phyloP scores from a whole-genome alignment of 2,797 vertebrate species.

The Danionella dracula region DNA sequence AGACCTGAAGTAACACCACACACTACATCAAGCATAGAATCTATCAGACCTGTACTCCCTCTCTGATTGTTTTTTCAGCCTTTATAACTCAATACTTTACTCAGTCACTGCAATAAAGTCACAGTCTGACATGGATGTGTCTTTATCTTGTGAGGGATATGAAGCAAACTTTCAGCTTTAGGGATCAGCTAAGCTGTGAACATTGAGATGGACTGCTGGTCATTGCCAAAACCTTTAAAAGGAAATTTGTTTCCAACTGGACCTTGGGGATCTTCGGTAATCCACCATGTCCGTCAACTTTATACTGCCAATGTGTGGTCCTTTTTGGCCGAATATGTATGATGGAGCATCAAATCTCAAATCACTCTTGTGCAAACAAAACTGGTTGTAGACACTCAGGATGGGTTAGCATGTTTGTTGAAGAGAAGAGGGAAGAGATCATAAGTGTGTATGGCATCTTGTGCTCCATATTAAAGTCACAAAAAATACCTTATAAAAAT shows the following conservation, averaged over 20 bases:
- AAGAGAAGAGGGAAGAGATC: background rate
- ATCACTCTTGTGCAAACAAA: conserved; percentile 59
- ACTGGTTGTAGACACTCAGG: conserved; percentile 52
- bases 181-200: conserved; percentile 61
- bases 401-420: conserved; percentile 42
- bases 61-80: background rate
- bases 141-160: conserved; percentile 41
- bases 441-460: too few relatives aligned
- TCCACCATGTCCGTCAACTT: conserved; percentile 62
- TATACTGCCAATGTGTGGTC: conserved; percentile 59
- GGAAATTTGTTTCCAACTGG: conserved; percentile 61
- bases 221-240: conserved; percentile 60
- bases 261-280: conserved; percentile 62
- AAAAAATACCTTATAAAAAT: too few relatives aligned
- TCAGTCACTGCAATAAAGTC: conserved; percentile 29
- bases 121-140: conserved; percentile 39
- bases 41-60: background rate
- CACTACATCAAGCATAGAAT: conserved; percentile 4
- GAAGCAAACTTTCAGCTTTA: conserved; percentile 51
- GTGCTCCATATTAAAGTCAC: too few relatives aligned
- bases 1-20: background rate
- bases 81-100: background rate
- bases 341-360: conserved; percentile 57
- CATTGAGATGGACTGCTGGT: conserved; percentile 55
- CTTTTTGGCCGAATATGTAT: conserved; percentile 52